A percentile compares a stretch with the other conserved stretches of the same genome.
These are phyloP conservation scores for Pelvicachromis taeniatus DNA, from an alignment of 2,113 vertebrate genomes.

Conservation along the genomic window DNA sequence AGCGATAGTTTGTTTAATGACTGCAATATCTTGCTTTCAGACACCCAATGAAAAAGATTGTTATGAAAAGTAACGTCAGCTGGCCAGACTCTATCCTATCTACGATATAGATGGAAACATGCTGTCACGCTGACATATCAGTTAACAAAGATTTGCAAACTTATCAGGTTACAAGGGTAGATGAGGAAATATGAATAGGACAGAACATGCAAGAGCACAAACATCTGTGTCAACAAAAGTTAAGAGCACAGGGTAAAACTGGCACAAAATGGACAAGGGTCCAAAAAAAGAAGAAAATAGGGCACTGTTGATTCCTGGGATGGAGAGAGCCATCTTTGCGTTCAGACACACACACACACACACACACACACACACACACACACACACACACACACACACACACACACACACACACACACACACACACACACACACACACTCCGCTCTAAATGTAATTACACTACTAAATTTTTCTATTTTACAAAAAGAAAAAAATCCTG, in stretches of 20 bases:
- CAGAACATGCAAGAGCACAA: not conserved
- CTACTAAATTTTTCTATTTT: not conserved
- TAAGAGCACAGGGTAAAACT: not conserved
- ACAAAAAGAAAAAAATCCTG: not conserved
- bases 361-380: not conserved
- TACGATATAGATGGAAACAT: not conserved
- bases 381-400: not conserved
- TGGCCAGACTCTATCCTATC: not conserved
- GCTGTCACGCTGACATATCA: not conserved
- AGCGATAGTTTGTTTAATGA: not conserved
- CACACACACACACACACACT: no score
- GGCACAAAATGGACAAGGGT: not conserved
- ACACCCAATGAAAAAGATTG: not conserved
- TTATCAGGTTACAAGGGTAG: not conserved
- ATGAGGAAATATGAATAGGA: not conserved
- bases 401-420: no score
- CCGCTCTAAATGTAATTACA: not conserved
- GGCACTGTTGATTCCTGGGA: not conserved
- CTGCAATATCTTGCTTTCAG: not conserved
- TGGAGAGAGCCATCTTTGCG: slow-evolving; percentile 1
- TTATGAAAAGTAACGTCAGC: slow-evolving; percentile 44
- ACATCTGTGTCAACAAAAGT: not conserved
- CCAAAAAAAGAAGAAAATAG: not conserved
- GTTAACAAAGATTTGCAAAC: not conserved
- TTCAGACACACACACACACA: not conserved